Conservation (phyloP, 2,888 invertebrate species). For the Psococerastis gibbosa region DNA sequence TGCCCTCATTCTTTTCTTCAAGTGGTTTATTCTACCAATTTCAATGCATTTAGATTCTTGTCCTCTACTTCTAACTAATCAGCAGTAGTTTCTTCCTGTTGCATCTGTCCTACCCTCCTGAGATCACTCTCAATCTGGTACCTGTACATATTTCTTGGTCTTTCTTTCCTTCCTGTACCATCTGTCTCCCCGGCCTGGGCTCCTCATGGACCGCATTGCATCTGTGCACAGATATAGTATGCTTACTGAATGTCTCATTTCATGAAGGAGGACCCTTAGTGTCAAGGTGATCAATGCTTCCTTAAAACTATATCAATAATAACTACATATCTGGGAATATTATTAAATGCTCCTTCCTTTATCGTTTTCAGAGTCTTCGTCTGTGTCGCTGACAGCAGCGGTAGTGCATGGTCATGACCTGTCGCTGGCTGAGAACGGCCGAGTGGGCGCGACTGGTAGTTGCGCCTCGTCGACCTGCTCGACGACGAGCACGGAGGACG, state of each 20-base stretch:
- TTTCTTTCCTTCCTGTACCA: too few relatives aligned
- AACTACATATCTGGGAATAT: background rate
- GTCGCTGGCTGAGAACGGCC: constrained; percentile 33
- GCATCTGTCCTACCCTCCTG: background rate
- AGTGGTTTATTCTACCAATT: background rate
- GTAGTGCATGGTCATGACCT: constrained; percentile 25
- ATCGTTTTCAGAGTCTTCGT: background rate
- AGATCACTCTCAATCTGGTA: background rate
- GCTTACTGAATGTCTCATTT: too few relatives aligned
- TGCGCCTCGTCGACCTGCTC: constrained; percentile 33
- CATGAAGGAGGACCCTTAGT: too few relatives aligned
- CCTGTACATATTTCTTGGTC: background rate
- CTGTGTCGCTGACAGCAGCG: constrained; percentile 1
- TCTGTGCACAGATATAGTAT: too few relatives aligned
- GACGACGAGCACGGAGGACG: constrained; percentile 33
- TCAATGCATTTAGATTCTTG: background rate
- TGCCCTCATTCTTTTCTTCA: background rate
- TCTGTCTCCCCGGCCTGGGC: too few relatives aligned
- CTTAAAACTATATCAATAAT: too few relatives aligned
- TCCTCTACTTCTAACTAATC: background rate
- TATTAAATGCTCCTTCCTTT: too few relatives aligned
- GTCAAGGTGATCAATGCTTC: background rate
- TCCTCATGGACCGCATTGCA: too few relatives aligned
- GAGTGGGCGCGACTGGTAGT: constrained; percentile 28
- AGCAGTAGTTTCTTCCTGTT: background rate